A percentile compares a stretch with the other conserved stretches of the same genome.
phyloP scores from a whole-genome alignment of 2,113 vertebrate species.

The Sus scrofa region DNA sequence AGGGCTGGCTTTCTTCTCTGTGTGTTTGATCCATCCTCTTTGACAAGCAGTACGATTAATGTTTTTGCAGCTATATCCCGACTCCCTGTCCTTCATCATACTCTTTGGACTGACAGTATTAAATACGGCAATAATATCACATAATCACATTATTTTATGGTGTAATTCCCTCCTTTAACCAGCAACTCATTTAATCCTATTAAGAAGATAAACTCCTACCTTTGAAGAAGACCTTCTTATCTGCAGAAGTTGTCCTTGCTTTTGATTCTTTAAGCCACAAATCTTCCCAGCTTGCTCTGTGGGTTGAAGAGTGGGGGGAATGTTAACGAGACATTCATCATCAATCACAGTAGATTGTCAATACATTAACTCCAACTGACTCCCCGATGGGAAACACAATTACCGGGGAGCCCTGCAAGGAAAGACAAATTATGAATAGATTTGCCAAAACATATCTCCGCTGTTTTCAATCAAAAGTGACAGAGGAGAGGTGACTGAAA shows the following conservation, averaged over 20 bases:
- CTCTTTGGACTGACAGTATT: constrained; percentile 56
- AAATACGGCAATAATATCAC: constrained; percentile 45
- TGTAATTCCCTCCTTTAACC: constrained; percentile 7
- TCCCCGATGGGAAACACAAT: constrained; percentile 76
- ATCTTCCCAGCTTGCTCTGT: constrained; percentile 75
- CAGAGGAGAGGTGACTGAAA: constrained; percentile 29
- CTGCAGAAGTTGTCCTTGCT: constrained; percentile 55
- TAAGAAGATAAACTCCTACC: constrained; percentile 68
- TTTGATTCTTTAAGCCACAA: constrained; percentile 71
- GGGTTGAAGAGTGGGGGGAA: constrained; percentile 70
- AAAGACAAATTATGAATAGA: constrained; percentile 73
- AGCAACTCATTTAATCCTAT: constrained; percentile 79
- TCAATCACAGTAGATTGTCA: constrained; percentile 68
- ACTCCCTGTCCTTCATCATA: constrained; percentile 60
- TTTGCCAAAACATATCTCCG: constrained; percentile 69
- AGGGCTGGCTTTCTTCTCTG: constrained; percentile 66
- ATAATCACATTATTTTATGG: constrained; percentile 39
- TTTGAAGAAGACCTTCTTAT: constrained; percentile 67
- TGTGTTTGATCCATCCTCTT: constrained; percentile 38
- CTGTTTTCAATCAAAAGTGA: constrained; percentile 71
- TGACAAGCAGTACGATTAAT: constrained; percentile 67
- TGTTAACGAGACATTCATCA: constrained; percentile 65
- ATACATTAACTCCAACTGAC: constrained; percentile 50
- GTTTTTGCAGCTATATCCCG: constrained; percentile 36
- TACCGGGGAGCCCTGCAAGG: constrained; percentile 57